Evolutionary conservation across 2,888 invertebrate genomes (phyloP), one percentile per base, ranked within the genome.

Genomic region (Leptogaster cylindrica): DNA sequence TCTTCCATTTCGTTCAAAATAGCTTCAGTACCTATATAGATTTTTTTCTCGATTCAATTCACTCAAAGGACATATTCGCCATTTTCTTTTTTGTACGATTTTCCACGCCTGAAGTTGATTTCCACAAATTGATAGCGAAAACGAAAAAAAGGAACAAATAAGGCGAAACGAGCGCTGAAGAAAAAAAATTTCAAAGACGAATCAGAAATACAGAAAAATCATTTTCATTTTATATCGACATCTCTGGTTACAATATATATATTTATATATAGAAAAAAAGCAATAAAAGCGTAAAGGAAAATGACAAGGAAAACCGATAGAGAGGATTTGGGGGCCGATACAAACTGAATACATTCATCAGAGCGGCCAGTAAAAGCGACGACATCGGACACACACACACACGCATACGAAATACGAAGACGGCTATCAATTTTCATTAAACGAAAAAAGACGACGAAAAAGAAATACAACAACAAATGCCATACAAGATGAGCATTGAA

Each of bases 251-350:
- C 7, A 55, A 55, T 33, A 25, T 14, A 28, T 25, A 50, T 25
- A 50, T 23, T 25, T 10, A 7, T 7, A 31, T 10, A 5, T n/a
- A 39, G 8, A 55, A 16, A 55, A 52, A 36, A 36, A 33, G 36
- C 55, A 55, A 55, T 55, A 55, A 55, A 55, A 55, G 18, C 36
- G 55, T 20, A 36, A 55, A 55, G 12, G 55, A 55, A n/a, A 55
- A 55, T 55, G 55, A 55, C 36, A 55, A 55, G 55, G 55, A 55
- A 55, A 55, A 55, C 55, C 36, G 55, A 55, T 55, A 55, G 55
- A 50, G 16, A 25, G 12, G 12, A 27, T 6, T 25, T 28, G 7
- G 14, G 25, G 14, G 12, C 28, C 55, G 51, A 50, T 65, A 51
- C 39, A 48, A 4, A 64, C 50, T n/a, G n/a, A n/a, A n/a, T n/a